Evolutionary conservation across 2,888 invertebrate species (phyloP).

Genomic region (Dermolepida albohirtum): DNA sequence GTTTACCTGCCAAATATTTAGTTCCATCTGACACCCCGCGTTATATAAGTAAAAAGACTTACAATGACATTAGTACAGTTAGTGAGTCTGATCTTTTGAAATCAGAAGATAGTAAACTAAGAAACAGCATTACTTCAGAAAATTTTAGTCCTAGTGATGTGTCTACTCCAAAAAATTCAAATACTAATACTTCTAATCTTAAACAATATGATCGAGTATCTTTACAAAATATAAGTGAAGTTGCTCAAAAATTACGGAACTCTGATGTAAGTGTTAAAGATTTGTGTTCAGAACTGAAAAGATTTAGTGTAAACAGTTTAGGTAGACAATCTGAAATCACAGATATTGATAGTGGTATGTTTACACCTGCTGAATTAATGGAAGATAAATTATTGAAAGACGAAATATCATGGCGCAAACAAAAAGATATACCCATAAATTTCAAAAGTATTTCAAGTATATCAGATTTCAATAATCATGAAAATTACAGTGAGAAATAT

Average conservation of each 20-base stretch:
- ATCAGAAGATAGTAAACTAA: background rate
- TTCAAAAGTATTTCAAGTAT: slow-evolving; percentile 12
- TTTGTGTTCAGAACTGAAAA: slow-evolving; percentile 52
- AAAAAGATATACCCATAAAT: slow-evolving; percentile 53
- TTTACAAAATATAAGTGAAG: slow-evolving; percentile 47
- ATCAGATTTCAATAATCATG: slow-evolving; percentile 3
- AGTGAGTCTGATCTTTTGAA: slow-evolving; percentile 58
- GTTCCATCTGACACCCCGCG: slow-evolving; percentile 46
- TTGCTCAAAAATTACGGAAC: slow-evolving; percentile 52
- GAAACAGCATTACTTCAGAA: slow-evolving; percentile 16
- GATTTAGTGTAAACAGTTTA: slow-evolving; percentile 37
- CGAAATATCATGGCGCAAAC: slow-evolving; percentile 63
- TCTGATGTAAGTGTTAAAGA: slow-evolving; percentile 54
- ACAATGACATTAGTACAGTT: slow-evolving; percentile 55
- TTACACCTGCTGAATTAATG: slow-evolving; percentile 61
- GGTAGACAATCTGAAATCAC: slow-evolving; percentile 3
- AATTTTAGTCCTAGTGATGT: slow-evolving; percentile 38
- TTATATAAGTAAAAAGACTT: slow-evolving; percentile 16
- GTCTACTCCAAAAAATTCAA: slow-evolving; percentile 35
- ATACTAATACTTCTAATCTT: slow-evolving; percentile 3
- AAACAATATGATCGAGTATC: slow-evolving; percentile 24
- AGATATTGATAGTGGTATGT: slow-evolving; percentile 50
- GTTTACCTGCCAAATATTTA: slow-evolving; percentile 56
- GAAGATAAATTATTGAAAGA: slow-evolving; percentile 62
- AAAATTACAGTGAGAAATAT: slow-evolving; percentile 53